Base-by-base conservation (phyloP, 2,113 vertebrate genomes). In the Oryzias javanicus region DNA sequence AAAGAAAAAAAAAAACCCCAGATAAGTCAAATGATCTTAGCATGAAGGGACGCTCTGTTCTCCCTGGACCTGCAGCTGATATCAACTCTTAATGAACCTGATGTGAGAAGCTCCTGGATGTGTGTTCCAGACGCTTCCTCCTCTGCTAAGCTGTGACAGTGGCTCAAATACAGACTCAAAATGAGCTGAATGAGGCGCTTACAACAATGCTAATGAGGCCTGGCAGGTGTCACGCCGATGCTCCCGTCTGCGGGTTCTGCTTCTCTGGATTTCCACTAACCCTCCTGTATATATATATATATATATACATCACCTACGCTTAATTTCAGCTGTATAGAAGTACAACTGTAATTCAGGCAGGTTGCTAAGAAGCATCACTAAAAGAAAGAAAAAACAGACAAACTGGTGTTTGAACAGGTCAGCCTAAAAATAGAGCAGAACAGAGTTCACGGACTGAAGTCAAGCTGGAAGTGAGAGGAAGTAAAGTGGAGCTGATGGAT, bases 181-280 rank as follows among this genome's bases (percentile, higher is more conserved):
- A 35, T 35, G 12, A 88, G 72, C 85, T 75, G 84, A 89, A 89
- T 87, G 83, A 88, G 74, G 68, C 69, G 52, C 55, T 60, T 60
- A 66, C 71, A 79, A 58, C 71, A 80, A 65, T 57, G 51, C 67
- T 86, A 88, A 89, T 85, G 79, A 86, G 72, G 71, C 62, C 75
- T 46, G 63, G 70, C 49, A 75, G 77, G 81, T 83, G 80, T 61
- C 44, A 54, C 46, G 56, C 59, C 62, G 42, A 64, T 27, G 41
- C 67, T 46, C 72, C 41, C n/a, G 51, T 63, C 44, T 42, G 61
- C 68, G 64, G 70, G 74, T 55, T 59, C 29, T 29, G 12, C 63
- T 74, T 72, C 72, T 40, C 67, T 60, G 70, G 78, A 78, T 70
- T 17, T 14, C 7, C 35, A 12, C 35, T 35, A 12, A 35, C 35